Base-by-base conservation (phyloP, 2,113 vertebrate genomes). In the Danionella cerebrum region DNA sequence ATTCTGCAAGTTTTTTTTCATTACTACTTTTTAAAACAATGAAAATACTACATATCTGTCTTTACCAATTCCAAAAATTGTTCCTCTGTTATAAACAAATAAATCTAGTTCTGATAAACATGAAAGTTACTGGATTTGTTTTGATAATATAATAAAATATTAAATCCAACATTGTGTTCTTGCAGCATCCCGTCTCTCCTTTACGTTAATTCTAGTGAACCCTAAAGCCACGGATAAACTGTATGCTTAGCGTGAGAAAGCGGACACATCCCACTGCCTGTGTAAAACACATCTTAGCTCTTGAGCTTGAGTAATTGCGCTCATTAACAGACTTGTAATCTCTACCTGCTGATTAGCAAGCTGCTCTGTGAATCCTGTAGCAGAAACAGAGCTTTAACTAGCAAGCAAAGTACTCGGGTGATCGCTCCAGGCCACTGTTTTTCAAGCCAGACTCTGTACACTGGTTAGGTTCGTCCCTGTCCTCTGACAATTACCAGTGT, bases 261-360 rank as follows among this genome's bases (percentile, higher is more conserved):
- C 58, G 42, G 51, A 62, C 58, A 53, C 31, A 67, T 76, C 66
- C 38, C 39, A 59, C 47, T 22, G 25, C 11, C 58, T 35, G 29
- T 35, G 27, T 59, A 25, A 65, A 60, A 1, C 3, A 38, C 12
- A 14, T 41, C 24, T 57, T 24, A 4, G n/a, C 29, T 35, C 52
- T 33, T 52, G 22, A 36, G 33, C 9, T 35, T 16, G 63, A 60
- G n/a, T 29, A 76, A 80, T 78, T 83, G 80, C 71, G 59, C 73
- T 74, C 76, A 66, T 72, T 73, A 65, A 35, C 21, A 51, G 65
- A 73, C 70, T 69, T 66, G 76, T 83, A 82, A 79, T 79, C 71
- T 78, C 62, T 25, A 53, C 67, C 69, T 71, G 68, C 65, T 80
- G 65, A 79, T 82, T 79, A 80, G 73, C 71, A 70, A 72, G 77